Evolutionary conservation across 2,113 vertebrate genomes (phyloP).

Genomic region (Cyrtonyx montezumae): DNA sequence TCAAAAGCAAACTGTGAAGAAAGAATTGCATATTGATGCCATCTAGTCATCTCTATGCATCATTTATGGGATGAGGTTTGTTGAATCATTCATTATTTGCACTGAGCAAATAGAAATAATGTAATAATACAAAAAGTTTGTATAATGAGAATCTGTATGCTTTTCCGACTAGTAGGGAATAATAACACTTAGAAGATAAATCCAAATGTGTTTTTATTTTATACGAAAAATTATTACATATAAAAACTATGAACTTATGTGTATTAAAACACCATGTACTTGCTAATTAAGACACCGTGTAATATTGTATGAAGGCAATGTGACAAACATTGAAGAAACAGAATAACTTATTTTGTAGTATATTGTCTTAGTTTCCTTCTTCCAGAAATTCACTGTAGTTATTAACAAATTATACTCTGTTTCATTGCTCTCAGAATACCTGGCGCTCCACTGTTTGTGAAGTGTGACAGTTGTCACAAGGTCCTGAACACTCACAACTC

Average conservation of each 20-base stretch:
- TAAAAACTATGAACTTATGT: background rate
- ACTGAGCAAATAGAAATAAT: background rate
- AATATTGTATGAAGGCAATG: background rate
- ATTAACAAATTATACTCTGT: background rate
- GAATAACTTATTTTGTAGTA: background rate
- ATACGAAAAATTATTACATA: background rate
- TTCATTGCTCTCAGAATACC: background rate
- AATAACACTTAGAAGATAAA: background rate
- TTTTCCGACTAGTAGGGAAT: background rate
- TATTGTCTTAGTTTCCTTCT: background rate
- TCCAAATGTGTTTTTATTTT: background rate
- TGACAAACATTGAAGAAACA: background rate
- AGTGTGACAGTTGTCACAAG: fast-evolving
- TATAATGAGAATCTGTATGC: background rate
- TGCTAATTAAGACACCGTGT: background rate
- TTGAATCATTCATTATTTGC: background rate
- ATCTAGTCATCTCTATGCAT: background rate
- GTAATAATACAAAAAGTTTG: background rate
- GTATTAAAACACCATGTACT: background rate
- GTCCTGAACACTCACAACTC: background rate
- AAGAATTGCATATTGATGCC: conserved; percentile 52
- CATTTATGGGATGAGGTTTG: background rate
- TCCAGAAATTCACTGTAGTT: background rate
- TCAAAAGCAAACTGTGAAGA: conserved; percentile 71
- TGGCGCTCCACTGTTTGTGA: background rate